phyloP scores from a whole-genome alignment of 1,140 invertebrate genomes.

The Macrobrachium rosenbergii region DNA sequence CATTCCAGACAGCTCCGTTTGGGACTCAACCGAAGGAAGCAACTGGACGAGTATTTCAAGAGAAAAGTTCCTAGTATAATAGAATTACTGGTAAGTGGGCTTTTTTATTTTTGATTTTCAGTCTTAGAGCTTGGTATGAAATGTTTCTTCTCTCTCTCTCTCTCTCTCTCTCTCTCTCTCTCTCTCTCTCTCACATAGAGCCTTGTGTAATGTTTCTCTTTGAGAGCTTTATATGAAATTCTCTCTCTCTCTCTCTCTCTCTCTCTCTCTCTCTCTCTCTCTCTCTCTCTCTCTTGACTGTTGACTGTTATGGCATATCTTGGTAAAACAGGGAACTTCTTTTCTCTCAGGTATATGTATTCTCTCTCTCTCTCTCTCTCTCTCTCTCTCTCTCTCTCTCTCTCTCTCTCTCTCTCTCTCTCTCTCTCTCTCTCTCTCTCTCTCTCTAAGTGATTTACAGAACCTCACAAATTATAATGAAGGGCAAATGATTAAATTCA shows the following conservation, averaged over 20 bases:
- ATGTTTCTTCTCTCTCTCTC: background rate
- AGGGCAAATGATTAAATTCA: too few relatives aligned
- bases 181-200: background rate
- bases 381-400: slow-evolving; percentile 6
- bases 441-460: background rate
- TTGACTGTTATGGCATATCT: too few relatives aligned
- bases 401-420: background rate
- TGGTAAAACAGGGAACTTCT: too few relatives aligned
- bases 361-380: background rate
- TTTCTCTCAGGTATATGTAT: too few relatives aligned
- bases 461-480: too few relatives aligned
- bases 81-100: slow-evolving; percentile 80
- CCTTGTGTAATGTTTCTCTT: too few relatives aligned
- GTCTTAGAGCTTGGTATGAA: too few relatives aligned
- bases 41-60: slow-evolving; percentile 74
- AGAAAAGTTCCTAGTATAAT: slow-evolving; percentile 67
- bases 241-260: too few relatives aligned
- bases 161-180: slow-evolving; percentile 1
- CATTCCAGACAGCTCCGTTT: slow-evolving; percentile 85
- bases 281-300: too few relatives aligned
- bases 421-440: background rate
- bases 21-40: slow-evolving; percentile 89
- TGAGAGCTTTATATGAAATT: too few relatives aligned
- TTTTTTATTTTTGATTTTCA: too few relatives aligned
- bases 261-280: too few relatives aligned